Percentiles rank a stretch among this genome's conserved stretches.
Evolutionary conservation across 2,113 vertebrate genomes (phyloP).

Genomic region (Mormyrus lacerda): DNA sequence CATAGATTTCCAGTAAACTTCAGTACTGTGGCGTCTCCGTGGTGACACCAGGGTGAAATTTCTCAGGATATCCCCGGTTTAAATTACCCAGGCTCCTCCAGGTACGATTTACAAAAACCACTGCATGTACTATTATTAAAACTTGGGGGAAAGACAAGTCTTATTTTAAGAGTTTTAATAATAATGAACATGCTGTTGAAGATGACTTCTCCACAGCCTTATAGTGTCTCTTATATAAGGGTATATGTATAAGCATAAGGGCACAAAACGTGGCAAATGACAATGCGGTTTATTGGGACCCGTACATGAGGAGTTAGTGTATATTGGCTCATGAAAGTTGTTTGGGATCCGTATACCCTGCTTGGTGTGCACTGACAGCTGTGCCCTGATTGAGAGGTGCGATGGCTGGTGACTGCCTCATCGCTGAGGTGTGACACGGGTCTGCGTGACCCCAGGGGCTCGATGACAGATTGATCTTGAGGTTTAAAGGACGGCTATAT

Average conservation of each 20-base stretch:
- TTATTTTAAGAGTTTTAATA: neutral
- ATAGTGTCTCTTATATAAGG: neutral
- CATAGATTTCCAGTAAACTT: neutral
- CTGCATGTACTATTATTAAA: neutral
- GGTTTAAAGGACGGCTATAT: neutral
- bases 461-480: neutral
- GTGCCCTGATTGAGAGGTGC: neutral
- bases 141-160: neutral
- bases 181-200: neutral
- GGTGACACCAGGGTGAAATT: neutral
- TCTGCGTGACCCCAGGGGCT: neutral
- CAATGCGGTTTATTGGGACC: neutral
- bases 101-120: neutral
- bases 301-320: neutral
- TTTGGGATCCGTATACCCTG: neutral
- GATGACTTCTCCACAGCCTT: neutral
- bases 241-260: neutral
- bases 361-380: neutral
- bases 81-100: neutral
- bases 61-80: neutral
- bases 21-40: neutral
- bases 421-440: neutral
- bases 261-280: neutral
- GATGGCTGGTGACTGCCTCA: neutral
- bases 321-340: neutral